Conservation (phyloP, 2,113 vertebrate genomes). For the Catharus fuscescens region DNA sequence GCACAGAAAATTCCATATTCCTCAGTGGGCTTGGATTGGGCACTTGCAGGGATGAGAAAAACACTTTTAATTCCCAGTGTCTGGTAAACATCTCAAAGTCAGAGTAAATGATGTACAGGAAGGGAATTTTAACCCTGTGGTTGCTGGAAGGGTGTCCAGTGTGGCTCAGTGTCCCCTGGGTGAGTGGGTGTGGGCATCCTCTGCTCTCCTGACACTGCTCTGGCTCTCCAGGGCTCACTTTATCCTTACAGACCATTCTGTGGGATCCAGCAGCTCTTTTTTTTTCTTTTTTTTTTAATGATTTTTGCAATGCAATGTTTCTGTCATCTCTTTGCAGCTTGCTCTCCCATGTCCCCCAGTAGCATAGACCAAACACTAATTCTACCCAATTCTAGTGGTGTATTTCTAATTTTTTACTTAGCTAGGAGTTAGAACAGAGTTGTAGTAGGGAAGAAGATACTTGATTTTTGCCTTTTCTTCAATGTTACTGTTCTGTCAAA, state of each 20-base stretch:
- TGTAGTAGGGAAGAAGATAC: neutral
- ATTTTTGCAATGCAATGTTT: neutral
- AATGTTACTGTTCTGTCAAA: neutral
- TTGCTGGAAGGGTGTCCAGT: neutral
- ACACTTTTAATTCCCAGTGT: neutral
- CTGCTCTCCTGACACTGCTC: neutral
- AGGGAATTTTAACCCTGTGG: neutral
- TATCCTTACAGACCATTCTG: neutral
- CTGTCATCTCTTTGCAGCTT: neutral
- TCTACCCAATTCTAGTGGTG: neutral
- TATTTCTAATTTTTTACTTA: neutral
- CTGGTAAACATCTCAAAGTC: slow-evolving; percentile 1
- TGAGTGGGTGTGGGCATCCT: neutral
- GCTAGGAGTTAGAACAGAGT: neutral
- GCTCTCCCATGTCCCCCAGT: neutral
- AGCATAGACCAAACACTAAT: neutral
- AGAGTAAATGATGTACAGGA: neutral
- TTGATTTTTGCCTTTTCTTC: neutral
- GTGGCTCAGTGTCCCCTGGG: neutral
- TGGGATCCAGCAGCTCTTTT: neutral
- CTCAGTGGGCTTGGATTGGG: slow-evolving; percentile 30
- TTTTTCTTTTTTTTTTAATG: neutral
- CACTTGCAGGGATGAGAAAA: slow-evolving; percentile 43
- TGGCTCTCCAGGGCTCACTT: neutral
- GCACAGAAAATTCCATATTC: slow-evolving; percentile 56